Evolutionary conservation across 2,888 invertebrate species (phyloP), one percentile per base, ranked within the genome.

Genomic region (Drosophila maculinotata): DNA sequence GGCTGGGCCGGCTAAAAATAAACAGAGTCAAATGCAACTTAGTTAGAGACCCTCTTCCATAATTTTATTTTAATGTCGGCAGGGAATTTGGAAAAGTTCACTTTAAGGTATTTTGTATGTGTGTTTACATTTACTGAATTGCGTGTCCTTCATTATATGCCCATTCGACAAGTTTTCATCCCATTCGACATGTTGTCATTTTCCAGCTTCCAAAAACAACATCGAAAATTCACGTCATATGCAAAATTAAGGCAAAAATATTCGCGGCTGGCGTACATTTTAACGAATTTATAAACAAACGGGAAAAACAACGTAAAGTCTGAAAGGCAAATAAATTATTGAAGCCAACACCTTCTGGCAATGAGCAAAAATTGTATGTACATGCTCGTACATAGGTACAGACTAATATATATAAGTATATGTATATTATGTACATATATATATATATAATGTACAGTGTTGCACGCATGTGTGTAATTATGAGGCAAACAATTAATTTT

Each of bases 271-370:
- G 39, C 64, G 44, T 74, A 26, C 44, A 38, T 66, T 80, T 74
- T 36, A 69, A 81, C 64, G 59, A 79, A 68, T 75, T 69, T 82
- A 85, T 85, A 81, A 87, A 85, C 87, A 81, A 69, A 72, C 44
- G 26, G 23, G 69, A 63, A 81, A 81, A 75, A 68, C 75, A 64
- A 65, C 54, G 39, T 54, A 63, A 60, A 38, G 25, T 52, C 28
- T 31, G 48, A 68, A 76, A 67, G 42, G 51, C 52, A 80, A 67
- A 84, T 75, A 81, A 71, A 76, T 79, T 67, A 59, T 82, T 58
- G 42, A 72, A 65, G 65, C 64, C 67, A 65, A 77, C 87, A 83
- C 65, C 80, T 69, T 63, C 56, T 51, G 64, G 67, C 85, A 81
- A 62, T 78, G 81, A 51, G 54, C 42, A 54, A 58, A 48, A 52